These are phyloP conservation scores for Rhinella marina DNA, from an alignment of 2,797 vertebrate species.

Conservation along the genomic window DNA sequence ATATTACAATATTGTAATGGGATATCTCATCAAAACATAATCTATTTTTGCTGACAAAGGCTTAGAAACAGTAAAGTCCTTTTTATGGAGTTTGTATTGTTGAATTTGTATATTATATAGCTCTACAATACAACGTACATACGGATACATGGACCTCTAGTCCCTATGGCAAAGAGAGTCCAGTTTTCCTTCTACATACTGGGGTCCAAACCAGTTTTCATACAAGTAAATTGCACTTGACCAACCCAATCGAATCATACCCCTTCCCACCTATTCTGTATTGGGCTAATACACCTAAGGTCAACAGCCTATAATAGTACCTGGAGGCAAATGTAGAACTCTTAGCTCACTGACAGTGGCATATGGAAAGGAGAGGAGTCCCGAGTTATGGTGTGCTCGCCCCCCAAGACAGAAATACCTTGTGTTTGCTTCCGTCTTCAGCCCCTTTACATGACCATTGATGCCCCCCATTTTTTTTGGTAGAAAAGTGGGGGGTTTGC, in stretches of 20 bases:
- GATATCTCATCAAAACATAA: background rate
- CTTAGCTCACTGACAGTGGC: background rate
- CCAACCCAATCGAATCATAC: no score
- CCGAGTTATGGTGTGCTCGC: background rate
- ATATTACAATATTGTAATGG: conserved; percentile 9
- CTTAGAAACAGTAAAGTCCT: background rate
- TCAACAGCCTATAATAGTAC: background rate
- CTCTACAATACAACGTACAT: background rate
- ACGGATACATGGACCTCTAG: background rate
- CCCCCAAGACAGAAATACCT: background rate
- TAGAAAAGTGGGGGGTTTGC: background rate
- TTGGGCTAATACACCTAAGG: background rate
- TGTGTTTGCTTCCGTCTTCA: background rate
- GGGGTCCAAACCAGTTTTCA: background rate
- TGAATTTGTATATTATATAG: background rate
- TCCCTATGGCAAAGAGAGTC: background rate
- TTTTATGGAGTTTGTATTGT: background rate
- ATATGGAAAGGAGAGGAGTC: background rate
- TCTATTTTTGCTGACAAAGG: background rate
- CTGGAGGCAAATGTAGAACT: background rate
- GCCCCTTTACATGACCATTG: background rate
- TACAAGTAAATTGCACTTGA: background rate
- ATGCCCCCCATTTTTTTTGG: no score
- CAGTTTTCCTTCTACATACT: background rate
- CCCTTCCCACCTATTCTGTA: background rate